Percentiles rank a stretch among this genome's conserved stretches.
These are phyloP conservation scores for Myrmophylax atrothorax DNA, from an alignment of 2,113 vertebrate species.

Conservation along the genomic window DNA sequence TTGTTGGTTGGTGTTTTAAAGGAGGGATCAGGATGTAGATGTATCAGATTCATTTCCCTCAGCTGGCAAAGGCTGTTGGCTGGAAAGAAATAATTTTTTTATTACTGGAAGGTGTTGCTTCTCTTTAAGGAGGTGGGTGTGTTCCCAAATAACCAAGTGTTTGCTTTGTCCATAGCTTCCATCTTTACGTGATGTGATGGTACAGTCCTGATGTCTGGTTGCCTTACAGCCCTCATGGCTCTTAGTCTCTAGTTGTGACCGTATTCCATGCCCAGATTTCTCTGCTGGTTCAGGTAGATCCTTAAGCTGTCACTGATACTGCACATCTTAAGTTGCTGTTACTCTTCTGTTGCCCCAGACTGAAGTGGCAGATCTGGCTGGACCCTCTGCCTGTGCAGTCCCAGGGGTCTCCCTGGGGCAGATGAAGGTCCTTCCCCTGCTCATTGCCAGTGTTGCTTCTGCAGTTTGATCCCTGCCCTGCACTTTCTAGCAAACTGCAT, in stretches of 20 bases:
- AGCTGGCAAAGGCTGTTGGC: not conserved
- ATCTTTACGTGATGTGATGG: not conserved
- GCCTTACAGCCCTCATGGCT: not conserved
- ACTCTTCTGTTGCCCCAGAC: not conserved
- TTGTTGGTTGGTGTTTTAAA: not conserved
- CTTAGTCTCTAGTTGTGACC: not conserved
- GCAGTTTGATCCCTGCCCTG: not conserved
- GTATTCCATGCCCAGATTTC: not conserved
- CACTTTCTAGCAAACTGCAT: not conserved
- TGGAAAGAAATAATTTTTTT: not conserved
- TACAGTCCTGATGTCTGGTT: not conserved
- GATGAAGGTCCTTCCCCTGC: not conserved
- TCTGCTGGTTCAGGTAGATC: not conserved
- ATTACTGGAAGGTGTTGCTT: not conserved
- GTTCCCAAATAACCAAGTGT: not conserved
- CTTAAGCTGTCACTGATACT: not conserved
- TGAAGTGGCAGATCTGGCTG: not conserved
- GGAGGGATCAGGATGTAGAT: not conserved
- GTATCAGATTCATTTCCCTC: not conserved
- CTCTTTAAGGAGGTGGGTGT: not conserved
- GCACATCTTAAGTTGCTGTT: not conserved
- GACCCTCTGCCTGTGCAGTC: not conserved
- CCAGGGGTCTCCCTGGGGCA: not conserved
- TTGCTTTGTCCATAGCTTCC: not conserved
- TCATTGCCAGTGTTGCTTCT: not conserved